Evolutionary conservation across 2,113 vertebrate species (phyloP).

Genomic region (Phycodurus eques): DNA sequence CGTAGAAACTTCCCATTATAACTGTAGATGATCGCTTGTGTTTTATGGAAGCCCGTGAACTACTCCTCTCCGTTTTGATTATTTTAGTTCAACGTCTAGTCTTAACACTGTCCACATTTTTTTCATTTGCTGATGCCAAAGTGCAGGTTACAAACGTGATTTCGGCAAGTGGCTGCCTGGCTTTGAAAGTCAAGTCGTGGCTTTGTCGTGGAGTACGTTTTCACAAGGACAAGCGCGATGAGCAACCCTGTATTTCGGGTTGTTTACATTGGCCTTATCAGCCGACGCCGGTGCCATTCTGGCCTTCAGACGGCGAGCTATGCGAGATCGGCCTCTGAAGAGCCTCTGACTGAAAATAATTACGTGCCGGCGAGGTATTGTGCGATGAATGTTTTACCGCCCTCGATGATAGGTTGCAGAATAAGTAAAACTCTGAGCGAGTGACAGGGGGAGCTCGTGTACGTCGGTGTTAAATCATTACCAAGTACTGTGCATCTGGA

Average conservation of each 20-base stretch:
- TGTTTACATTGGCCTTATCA: constrained; percentile 14
- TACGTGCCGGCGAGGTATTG: neutral
- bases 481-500: neutral
- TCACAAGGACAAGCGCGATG: neutral
- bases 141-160: neutral
- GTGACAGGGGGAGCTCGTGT: neutral
- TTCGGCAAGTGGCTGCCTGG: neutral
- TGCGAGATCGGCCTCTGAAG: constrained; percentile 4
- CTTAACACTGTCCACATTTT: neutral
- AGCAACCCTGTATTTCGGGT: neutral
- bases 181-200: neutral
- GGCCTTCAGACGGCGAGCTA: constrained; percentile 5
- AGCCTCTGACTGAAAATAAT: constrained; percentile 19
- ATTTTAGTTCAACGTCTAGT: neutral
- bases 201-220: neutral
- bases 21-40: too few species aligned
- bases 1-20: too few species aligned
- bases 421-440: neutral
- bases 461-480: neutral
- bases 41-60: too few species aligned
- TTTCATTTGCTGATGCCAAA: neutral
- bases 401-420: neutral
- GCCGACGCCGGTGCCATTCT: neutral
- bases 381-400: neutral
- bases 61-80: neutral